Base-by-base conservation (phyloP, 2,113 vertebrate species). In the Danio rerio region DNA sequence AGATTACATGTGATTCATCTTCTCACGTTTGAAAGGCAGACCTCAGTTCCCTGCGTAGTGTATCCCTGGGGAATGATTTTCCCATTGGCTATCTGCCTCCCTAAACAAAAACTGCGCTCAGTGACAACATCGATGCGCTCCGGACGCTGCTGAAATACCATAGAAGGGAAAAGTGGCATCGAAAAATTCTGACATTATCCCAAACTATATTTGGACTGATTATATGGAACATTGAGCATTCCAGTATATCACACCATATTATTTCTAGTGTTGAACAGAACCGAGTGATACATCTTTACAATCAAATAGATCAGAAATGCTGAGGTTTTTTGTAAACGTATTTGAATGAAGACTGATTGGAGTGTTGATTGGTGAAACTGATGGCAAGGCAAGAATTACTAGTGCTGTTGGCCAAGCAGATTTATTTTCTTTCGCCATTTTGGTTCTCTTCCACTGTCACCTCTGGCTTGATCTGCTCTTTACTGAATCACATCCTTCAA, bases 1-100 rank as follows among this genome's bases (percentile, higher is more conserved):
- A 71, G 73, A 72, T 87, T 58, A 63, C 15, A 53, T 56, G 66
- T 42, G 59, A 81, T 81, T 85, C 82, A 78, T 81, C 52, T 53
- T 76, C 69, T 61, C 21, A 16, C 63, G 53, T 71, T 65, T 73
- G 20, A 70, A 61, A 62, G n/a, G 65, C 45, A 62, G 47, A 59
- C 63, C 66, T 31, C 50, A 13, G 65, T 63, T 53, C 10, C 75
- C 21, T 63, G 53, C 40, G 69, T 45, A 56, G 55, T 58, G 43
- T 15, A n/a, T 75, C 78, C 78, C 52, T 62, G 16, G 77, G 65
- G 83, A 76, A 81, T 40, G 18, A 12, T 63, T 81, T 84, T 69
- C 70, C 70, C 71, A 61, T 73, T 84, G 83, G 65, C 65, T 52
- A n/a, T 77, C 62, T 52, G 45, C 53, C 83, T 81, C 49, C 65